Conservation (phyloP, 1,140 invertebrate species). For the Sinonovacula constricta region DNA sequence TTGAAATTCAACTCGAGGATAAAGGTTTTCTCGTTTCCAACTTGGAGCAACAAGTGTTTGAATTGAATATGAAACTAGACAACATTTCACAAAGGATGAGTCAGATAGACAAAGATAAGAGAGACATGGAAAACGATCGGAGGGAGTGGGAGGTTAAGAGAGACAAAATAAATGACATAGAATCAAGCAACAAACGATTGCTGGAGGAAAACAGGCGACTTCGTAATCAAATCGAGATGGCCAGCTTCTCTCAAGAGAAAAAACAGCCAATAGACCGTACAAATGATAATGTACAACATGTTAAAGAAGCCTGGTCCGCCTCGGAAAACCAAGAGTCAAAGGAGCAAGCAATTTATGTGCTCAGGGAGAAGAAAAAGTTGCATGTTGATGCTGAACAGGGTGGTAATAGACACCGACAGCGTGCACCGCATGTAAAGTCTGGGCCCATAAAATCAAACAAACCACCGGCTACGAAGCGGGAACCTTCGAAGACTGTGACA, state of each 20-base stretch:
- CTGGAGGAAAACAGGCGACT: slow-evolving; percentile 59
- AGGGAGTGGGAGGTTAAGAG: slow-evolving; percentile 54
- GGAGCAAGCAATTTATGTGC: slow-evolving; percentile 30
- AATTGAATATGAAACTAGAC: slow-evolving; percentile 55
- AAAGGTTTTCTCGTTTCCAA: slow-evolving; percentile 32
- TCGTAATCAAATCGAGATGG: slow-evolving; percentile 41
- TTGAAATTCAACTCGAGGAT: slow-evolving; percentile 55
- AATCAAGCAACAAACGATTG: slow-evolving; percentile 56
- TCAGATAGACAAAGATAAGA: slow-evolving; percentile 53
- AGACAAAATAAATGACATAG: slow-evolving; percentile 58
- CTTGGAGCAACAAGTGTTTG: slow-evolving; percentile 49
- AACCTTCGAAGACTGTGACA: neutral
- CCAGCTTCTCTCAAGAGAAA: slow-evolving; percentile 1
- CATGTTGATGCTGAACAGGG: no score
- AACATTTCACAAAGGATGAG: slow-evolving; percentile 36
- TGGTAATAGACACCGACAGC: slow-evolving; percentile 25
- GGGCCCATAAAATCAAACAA: slow-evolving; percentile 23
- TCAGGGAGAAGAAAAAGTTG: slow-evolving; percentile 44
- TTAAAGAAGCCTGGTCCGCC: slow-evolving; percentile 28
- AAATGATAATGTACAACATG: slow-evolving; percentile 3
- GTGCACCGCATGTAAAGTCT: slow-evolving; percentile 26
- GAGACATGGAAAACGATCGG: slow-evolving; percentile 56
- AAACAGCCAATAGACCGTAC: slow-evolving; percentile 27
- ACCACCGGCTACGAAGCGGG: slow-evolving; percentile 3
- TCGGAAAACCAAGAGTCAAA: slow-evolving; percentile 12